Evolutionary conservation across 2,888 invertebrate genomes (phyloP).

Genomic region (Argyresthia goedartella): DNA sequence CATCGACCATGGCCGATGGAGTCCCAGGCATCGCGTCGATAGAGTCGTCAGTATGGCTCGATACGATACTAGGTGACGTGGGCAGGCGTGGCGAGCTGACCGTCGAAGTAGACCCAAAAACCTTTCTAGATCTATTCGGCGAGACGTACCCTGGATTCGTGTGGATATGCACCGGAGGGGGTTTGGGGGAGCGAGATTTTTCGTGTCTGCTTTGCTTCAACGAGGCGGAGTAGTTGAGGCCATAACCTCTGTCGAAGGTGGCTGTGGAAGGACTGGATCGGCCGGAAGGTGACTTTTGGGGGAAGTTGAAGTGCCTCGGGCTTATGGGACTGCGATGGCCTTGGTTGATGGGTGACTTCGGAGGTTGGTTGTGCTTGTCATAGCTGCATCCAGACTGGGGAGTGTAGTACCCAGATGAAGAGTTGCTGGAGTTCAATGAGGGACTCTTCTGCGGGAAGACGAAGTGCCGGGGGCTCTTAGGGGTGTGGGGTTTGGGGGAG

Average conservation of each 20-base stretch:
- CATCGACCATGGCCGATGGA: constrained; percentile 46
- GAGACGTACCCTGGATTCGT: constrained; percentile 74
- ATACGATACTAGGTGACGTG: constrained; percentile 60
- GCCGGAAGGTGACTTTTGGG: constrained; percentile 56
- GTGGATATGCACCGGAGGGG: constrained; percentile 70
- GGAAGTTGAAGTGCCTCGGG: constrained; percentile 72
- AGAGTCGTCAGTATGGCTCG: constrained; percentile 61
- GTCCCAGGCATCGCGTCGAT: constrained; percentile 52
- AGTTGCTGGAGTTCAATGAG: constrained; percentile 63
- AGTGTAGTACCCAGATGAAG: constrained; percentile 68
- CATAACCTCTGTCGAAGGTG: constrained; percentile 35
- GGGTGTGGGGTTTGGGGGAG: constrained; percentile 67
- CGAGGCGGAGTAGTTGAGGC: constrained; percentile 51
- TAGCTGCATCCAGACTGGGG: constrained; percentile 66
- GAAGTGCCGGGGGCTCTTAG: constrained; percentile 70
- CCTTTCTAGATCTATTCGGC: constrained; percentile 53
- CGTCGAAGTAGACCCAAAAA: constrained; percentile 57
- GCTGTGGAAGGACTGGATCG: constrained; percentile 48
- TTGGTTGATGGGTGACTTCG: constrained; percentile 64
- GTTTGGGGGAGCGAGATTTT: constrained; percentile 57
- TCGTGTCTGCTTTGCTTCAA: constrained; percentile 52
- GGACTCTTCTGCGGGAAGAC: constrained; percentile 67
- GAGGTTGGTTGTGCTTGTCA: constrained; percentile 53
- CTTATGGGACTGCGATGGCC: constrained; percentile 72
- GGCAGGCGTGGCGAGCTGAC: constrained; percentile 52